Conservation (phyloP, 2,113 vertebrate species). For the Marcusenius ussheri region DNA sequence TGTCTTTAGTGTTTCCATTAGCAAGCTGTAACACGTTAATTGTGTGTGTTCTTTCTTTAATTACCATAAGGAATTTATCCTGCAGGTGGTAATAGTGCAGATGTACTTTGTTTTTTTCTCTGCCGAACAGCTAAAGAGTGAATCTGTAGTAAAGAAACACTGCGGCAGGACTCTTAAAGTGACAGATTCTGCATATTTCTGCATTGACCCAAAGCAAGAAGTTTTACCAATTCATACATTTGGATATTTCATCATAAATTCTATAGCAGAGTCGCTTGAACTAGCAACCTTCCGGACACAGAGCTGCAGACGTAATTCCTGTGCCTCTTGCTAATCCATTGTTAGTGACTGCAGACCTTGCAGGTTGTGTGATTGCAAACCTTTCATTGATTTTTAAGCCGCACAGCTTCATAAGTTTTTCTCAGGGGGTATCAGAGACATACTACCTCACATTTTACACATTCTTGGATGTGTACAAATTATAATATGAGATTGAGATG, state of each 20-base stretch:
- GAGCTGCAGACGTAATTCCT: background rate
- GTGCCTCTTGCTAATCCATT: background rate
- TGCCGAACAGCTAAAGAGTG: too few species aligned
- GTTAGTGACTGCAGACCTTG: background rate
- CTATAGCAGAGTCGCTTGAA: background rate
- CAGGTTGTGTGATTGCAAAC: background rate
- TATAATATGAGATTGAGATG: background rate
- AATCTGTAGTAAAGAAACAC: background rate
- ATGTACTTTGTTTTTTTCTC: background rate
- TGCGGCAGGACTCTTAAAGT: background rate
- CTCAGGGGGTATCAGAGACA: background rate
- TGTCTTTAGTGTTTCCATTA: background rate
- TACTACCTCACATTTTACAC: background rate
- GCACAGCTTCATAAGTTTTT: background rate
- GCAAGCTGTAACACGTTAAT: background rate
- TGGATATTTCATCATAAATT: background rate
- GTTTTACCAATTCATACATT: background rate
- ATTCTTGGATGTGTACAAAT: background rate
- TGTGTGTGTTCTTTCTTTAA: background rate
- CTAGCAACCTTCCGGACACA: background rate
- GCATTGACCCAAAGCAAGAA: background rate
- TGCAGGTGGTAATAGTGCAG: background rate
- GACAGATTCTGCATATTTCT: background rate
- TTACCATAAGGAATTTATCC: background rate
- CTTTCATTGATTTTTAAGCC: background rate